Base-by-base conservation (phyloP, 2,797 vertebrate species). In the Pteropus rufus region DNA sequence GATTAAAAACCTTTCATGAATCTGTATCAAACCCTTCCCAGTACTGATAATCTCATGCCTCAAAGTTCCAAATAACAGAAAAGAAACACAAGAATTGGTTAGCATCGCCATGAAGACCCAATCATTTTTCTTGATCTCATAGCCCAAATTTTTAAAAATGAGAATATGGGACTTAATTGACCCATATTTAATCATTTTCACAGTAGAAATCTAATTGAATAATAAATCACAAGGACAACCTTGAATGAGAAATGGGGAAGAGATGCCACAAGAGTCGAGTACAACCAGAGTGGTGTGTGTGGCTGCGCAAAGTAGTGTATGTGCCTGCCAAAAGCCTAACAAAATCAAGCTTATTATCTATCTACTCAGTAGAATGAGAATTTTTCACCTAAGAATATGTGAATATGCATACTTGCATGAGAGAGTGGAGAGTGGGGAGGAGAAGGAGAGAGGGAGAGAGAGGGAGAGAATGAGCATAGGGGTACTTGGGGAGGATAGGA, bases 31-130 rank as follows among this genome's bases (percentile, higher is more conserved):
- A 65, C 34, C 58, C 60, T 77, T 85, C 49, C 88, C 36, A n/a
- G 19, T 80, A 80, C 60, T 92, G 21, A 92, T 76, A 34, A 89
- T 49, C 26, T 46, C 69, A 69, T n/a, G 39, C 24, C 70, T 94
- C 46, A 76, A 39, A 85, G 65, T 76, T 69, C 54, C 70, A 92
- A 67, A 36, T 41, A 44, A 93, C 29, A 79, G 26, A 56, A 54
- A 90, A 89, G 60, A 75, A 82, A 95, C 91, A 70, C 10, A 84
- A 84, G 39, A 94, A 85, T 29, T 58, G 1, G 6, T 93, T 83
- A 89, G 26, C 73, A 41, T 69, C 23, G 21, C 76, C 44, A 39
- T 29, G 23, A 94, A 85, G 70, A 49, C 23, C 19, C 31, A 65
- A 36, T 62, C 49, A 83, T 69, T 87, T 79, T 60, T 89, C 64